These are phyloP conservation scores for Crotalus tigris DNA, from an alignment of 2,113 vertebrate genomes.

Conservation along the genomic window DNA sequence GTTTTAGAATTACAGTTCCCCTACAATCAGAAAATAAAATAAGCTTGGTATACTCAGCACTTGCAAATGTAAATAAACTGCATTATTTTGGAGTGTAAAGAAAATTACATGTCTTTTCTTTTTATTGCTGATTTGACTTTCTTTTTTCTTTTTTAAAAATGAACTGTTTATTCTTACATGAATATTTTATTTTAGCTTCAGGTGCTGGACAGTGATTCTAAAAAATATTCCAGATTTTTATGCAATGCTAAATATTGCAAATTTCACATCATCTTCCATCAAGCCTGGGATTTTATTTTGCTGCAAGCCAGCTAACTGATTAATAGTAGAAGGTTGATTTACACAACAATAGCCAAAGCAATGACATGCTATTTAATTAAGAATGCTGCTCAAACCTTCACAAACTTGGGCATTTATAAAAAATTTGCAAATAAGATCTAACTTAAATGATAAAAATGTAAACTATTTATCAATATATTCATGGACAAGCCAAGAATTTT, in stretches of 20 bases:
- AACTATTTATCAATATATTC: not conserved
- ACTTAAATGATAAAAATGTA: not conserved
- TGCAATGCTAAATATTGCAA: not conserved
- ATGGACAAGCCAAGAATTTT: not conserved
- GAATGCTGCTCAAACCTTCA: not conserved
- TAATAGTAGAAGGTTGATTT: not conserved
- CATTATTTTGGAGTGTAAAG: not conserved
- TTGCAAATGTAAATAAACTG: not conserved
- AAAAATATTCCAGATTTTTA: not conserved
- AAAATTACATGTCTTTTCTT: not conserved
- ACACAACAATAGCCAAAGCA: not conserved
- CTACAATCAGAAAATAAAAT: constrained; percentile 54
- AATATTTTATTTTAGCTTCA: not conserved
- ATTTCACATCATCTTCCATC: not conserved
- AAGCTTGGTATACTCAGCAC: not conserved
- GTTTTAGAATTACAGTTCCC: constrained; percentile 72
- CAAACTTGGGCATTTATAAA: not conserved
- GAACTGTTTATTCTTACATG: not conserved
- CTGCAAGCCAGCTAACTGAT: not conserved
- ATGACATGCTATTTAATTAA: not conserved
- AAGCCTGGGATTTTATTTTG: not conserved
- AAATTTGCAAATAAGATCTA: not conserved
- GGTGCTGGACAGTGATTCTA: not conserved
- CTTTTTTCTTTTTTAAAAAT: not conserved
- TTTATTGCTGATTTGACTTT: not conserved